Percentiles rank a stretch among this genome's conserved stretches.
These are phyloP conservation scores for Dryocosmus kuriphilus DNA, from an alignment of 2,888 invertebrate species.

Conservation along the genomic window DNA sequence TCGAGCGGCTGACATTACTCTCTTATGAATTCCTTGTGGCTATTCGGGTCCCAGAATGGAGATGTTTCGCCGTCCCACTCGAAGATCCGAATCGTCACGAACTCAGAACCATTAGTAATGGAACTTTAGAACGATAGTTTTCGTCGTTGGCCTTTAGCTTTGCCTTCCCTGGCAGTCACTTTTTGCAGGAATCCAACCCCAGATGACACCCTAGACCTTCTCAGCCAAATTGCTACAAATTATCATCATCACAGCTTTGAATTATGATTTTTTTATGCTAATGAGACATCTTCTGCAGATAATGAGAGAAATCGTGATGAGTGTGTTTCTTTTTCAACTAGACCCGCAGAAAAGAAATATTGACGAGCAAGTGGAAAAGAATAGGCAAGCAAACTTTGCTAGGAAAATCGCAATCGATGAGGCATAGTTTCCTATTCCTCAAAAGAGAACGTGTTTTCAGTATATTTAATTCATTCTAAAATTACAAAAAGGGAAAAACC, in stretches of 20 bases:
- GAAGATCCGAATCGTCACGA: constrained; percentile 52
- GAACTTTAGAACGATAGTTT: constrained; percentile 47
- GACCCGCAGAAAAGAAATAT: neutral
- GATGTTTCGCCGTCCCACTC: constrained; percentile 67
- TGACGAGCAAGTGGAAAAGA: neutral
- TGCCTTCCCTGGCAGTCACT: neutral
- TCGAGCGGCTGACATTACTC: constrained; percentile 71
- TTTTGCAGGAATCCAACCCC: neutral
- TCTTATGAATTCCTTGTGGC: constrained; percentile 71
- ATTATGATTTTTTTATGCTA: neutral
- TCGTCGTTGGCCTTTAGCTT: constrained; percentile 52
- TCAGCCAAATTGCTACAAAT: neutral
- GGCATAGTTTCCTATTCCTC: too few relatives aligned
- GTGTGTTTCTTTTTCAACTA: too few relatives aligned
- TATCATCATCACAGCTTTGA: neutral
- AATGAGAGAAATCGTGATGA: neutral
- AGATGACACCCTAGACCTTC: constrained; percentile 1
- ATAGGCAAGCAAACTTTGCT: too few relatives aligned
- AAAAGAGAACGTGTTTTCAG: too few relatives aligned
- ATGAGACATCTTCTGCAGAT: neutral
- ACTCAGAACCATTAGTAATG: constrained; percentile 65
- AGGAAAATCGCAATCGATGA: too few relatives aligned
- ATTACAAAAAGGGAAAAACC: too few relatives aligned
- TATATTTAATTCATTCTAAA: too few relatives aligned
- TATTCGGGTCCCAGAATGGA: constrained; percentile 66